Evolutionary conservation across 2,113 vertebrate species (phyloP), one percentile per base, ranked within the genome.

Genomic region (Prionailurus viverrinus): DNA sequence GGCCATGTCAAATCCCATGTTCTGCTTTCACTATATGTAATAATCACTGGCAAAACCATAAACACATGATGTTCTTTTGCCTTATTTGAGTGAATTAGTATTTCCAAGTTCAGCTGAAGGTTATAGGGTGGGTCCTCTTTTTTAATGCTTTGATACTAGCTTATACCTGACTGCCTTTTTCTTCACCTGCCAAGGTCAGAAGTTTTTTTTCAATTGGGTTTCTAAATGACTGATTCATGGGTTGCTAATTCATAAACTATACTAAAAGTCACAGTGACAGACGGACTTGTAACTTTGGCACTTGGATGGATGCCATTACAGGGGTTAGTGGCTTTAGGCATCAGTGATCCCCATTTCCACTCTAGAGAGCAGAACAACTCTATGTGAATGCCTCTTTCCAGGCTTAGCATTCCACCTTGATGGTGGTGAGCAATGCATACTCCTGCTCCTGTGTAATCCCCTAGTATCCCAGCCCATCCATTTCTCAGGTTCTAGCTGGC

Each of bases 391-490:
- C 0, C 8, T 41, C 7, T 84, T 79, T 68, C 29, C 2, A 41
- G 68, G n/a, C 58, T 93, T 3, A 86, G 31, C 11, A 11, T 2
- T 58, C 10, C 23, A 31, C 5, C 11, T 13, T 53, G 33, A 51
- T 91, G 33, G 29, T 51, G 21, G 10, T 12, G 12, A 76, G 78
- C 66, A 3, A 23, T 71, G 19, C 4, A 27, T 2, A 9, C 2
- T 1, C 18, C 8, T 48, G 0, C 4, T 33, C 8, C 18, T 74
- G 5, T 10, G 16, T n/a, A 25, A 11, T 55, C 12, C 19, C 19
- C 27, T 74, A 29, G n/a, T 29, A 3, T 33, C n/a, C 27, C 23
- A 84, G 29, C 2, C 11, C 19, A 7, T 76, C 11, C 5, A 31
- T 61, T 95, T 45, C 21, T 68, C 25, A 65, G n/a, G 29, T n/a